phyloP scores from a whole-genome alignment of 2,113 vertebrate species.

The Sylvicapra grimmia region DNA sequence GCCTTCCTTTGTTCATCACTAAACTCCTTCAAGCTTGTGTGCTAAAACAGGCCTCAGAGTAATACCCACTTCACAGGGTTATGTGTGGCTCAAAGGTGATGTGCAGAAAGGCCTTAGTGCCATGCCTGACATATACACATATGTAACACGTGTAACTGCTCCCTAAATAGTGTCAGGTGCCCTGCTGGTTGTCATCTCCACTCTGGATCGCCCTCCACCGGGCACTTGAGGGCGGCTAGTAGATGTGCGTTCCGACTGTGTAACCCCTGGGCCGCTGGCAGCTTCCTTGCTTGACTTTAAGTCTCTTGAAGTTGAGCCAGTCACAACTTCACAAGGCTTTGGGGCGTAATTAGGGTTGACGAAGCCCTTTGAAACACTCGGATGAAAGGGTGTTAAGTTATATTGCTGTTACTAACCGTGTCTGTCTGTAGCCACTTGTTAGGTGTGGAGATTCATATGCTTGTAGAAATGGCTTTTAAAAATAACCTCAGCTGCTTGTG shows the following conservation, averaged over 20 bases:
- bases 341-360: conserved; percentile 6
- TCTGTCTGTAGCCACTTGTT: not conserved
- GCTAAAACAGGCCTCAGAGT: not conserved
- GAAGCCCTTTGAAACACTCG: conserved; percentile 5
- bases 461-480: not conserved
- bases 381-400: not conserved
- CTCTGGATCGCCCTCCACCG: not conserved
- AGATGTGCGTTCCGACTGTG: not conserved
- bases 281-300: not conserved
- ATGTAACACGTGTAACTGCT: too few species aligned
- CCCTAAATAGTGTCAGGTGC: not conserved
- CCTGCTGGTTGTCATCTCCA: not conserved
- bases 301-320: not conserved
- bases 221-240: not conserved
- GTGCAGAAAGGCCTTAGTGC: not conserved
- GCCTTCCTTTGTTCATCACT: not conserved
- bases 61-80: not conserved
- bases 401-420: not conserved
- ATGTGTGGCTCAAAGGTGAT: not conserved
- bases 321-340: not conserved
- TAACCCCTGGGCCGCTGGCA: not conserved
- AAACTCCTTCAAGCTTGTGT: not conserved
- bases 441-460: not conserved
- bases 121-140: accelerated
- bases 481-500: not conserved